Conservation (phyloP, 2,888 invertebrate genomes). For the Thera britannica region DNA sequence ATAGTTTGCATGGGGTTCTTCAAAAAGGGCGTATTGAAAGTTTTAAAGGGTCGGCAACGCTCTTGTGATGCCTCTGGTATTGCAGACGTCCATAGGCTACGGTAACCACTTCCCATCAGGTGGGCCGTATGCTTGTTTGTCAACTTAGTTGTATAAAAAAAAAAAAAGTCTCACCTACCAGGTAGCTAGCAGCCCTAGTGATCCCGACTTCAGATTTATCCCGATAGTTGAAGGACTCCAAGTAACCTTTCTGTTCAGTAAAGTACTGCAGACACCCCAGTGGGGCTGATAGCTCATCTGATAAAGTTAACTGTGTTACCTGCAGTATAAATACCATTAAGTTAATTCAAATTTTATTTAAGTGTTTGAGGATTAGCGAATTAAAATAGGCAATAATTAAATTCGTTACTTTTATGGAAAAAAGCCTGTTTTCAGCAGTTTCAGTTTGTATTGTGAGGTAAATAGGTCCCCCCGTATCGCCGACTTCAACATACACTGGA, state of each 20-base stretch:
- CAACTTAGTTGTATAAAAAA: too few species aligned
- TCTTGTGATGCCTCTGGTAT: too few species aligned
- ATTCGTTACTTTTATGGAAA: constrained; percentile 84
- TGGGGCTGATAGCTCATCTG: constrained; percentile 75
- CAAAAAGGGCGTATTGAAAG: too few species aligned
- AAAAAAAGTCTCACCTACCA: constrained; percentile 73
- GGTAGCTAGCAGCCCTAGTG: constrained; percentile 84
- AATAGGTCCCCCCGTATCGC: constrained; percentile 86
- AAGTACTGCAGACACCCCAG: constrained; percentile 88
- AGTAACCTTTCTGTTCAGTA: constrained; percentile 82
- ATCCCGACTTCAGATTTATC: constrained; percentile 82
- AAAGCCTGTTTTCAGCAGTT: constrained; percentile 82
- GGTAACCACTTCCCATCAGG: too few species aligned
- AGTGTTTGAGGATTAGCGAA: neutral
- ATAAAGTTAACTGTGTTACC: constrained; percentile 72
- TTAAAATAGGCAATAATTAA: neutral
- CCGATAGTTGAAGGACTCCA: constrained; percentile 90
- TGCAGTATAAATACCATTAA: constrained; percentile 45
- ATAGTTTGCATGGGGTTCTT: too few species aligned
- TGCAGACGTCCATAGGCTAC: too few species aligned
- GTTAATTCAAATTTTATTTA: too few species aligned
- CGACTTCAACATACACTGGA: constrained; percentile 90
- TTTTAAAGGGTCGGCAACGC: too few species aligned
- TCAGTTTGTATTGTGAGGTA: constrained; percentile 87
- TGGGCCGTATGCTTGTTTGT: too few species aligned